These are phyloP conservation scores for Mastacembelus armatus DNA, from an alignment of 2,797 vertebrate genomes.

Conservation along the genomic window DNA sequence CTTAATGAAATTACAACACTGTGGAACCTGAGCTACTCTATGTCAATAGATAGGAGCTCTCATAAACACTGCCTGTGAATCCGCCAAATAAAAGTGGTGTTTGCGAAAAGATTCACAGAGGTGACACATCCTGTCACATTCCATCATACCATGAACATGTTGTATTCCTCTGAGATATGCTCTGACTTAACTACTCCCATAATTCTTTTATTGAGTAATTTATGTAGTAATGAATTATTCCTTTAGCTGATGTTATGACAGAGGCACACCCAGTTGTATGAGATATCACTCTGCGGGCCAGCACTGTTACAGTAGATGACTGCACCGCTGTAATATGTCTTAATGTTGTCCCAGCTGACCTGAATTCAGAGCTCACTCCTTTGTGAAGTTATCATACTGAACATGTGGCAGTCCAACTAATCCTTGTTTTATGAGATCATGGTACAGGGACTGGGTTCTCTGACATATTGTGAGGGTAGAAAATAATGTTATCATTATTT, in stretches of 20 bases:
- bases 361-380: slow-evolving; percentile 25
- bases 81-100: background rate
- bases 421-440: background rate
- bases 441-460: background rate
- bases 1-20: background rate
- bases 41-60: slow-evolving; percentile 4
- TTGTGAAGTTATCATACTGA: slow-evolving; percentile 9
- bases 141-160: background rate
- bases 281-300: slow-evolving; percentile 4
- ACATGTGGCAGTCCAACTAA: background rate
- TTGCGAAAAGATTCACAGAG: slow-evolving; percentile 8
- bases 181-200: too few relatives aligned
- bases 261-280: slow-evolving; percentile 7
- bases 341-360: slow-evolving; percentile 16
- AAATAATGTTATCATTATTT: background rate
- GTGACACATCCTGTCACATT: slow-evolving; percentile 1
- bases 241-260: background rate
- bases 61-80: slow-evolving; percentile 4
- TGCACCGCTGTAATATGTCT: background rate
- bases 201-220: too few relatives aligned
- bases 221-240: background rate
- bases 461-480: background rate
- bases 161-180: too few relatives aligned
- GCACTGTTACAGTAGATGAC: background rate
- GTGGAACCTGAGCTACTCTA: slow-evolving; percentile 23